Evolutionary conservation across 2,888 invertebrate species (phyloP).

Genomic region (Pomacea canaliculata): DNA sequence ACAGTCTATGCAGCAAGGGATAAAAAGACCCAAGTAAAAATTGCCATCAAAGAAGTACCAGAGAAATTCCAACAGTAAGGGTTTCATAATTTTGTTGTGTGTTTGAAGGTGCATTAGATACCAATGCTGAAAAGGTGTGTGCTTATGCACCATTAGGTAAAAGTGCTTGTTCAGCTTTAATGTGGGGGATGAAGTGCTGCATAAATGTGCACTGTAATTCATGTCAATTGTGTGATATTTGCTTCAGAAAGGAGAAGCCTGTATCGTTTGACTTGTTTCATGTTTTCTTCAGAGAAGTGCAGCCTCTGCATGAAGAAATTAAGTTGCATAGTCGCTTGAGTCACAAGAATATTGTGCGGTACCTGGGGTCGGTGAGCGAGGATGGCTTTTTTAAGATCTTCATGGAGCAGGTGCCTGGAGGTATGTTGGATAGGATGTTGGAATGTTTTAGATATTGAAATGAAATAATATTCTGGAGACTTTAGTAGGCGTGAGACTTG

Average conservation of each 20-base stretch:
- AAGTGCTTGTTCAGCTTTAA: too few relatives aligned
- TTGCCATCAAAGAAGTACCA: slow-evolving; percentile 98
- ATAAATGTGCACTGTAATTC: too few relatives aligned
- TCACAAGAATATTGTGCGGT: slow-evolving; percentile 97
- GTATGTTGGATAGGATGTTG: slow-evolving; percentile 64
- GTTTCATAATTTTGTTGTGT: too few relatives aligned
- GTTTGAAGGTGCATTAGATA: too few relatives aligned
- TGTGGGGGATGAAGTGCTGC: too few relatives aligned
- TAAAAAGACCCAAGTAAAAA: slow-evolving; percentile 90
- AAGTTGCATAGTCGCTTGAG: slow-evolving; percentile 93
- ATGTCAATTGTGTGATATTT: too few relatives aligned
- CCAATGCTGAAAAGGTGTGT: too few relatives aligned
- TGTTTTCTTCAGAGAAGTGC: slow-evolving; percentile 79
- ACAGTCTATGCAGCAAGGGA: slow-evolving; percentile 94
- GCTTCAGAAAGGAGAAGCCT: too few relatives aligned
- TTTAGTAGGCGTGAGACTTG: too few relatives aligned
- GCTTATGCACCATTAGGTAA: too few relatives aligned
- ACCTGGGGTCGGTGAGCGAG: slow-evolving; percentile 93
- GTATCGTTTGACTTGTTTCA: not conserved
- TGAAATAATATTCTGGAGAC: too few relatives aligned
- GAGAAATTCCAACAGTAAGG: slow-evolving; percentile 88
- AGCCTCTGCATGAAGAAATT: slow-evolving; percentile 98
- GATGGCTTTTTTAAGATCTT: slow-evolving; percentile 97
- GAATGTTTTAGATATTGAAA: too few relatives aligned
- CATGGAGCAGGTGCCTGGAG: slow-evolving; percentile 99